A percentile compares a stretch with the other conserved stretches of the same genome.
These are phyloP conservation scores for Schizopygopsis pylzovi DNA, from an alignment of 2,797 vertebrate species.

Conservation along the genomic window DNA sequence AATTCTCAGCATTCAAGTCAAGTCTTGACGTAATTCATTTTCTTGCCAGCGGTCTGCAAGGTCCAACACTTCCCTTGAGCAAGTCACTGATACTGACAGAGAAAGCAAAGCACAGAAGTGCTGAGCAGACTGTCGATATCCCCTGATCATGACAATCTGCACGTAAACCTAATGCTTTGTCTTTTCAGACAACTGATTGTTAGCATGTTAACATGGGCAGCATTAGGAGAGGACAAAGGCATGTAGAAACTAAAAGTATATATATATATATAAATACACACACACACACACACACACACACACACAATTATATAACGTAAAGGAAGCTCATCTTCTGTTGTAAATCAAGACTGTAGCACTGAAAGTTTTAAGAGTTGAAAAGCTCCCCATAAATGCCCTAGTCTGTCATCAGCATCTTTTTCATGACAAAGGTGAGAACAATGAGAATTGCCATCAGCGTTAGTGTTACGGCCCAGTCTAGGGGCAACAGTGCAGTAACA, in stretches of 20 bases:
- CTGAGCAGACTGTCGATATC: conserved; percentile 60
- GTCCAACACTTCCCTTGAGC: conserved; percentile 29
- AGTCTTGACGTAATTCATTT: conserved; percentile 38
- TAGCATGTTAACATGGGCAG: conserved; percentile 50
- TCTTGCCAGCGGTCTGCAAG: conserved; percentile 24
- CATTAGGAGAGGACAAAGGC: conserved; percentile 55
- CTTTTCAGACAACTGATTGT: conserved; percentile 64
- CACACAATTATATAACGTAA: neutral
- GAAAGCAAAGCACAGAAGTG: conserved; percentile 43
- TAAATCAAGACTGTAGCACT: conserved; percentile 53
- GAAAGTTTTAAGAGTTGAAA: conserved; percentile 6
- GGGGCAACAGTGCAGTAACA: too few species aligned
- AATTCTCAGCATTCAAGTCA: conserved; percentile 44
- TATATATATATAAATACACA: too few species aligned
- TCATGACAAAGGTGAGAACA: conserved; percentile 13
- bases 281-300: too few species aligned
- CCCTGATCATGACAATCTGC: conserved; percentile 63
- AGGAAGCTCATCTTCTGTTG: conserved; percentile 60
- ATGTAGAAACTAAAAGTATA: conserved; percentile 44
- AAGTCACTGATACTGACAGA: conserved; percentile 37
- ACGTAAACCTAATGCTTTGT: conserved; percentile 63
- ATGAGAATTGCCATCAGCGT: conserved; percentile 24
- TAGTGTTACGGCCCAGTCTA: neutral
- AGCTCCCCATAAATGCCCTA: neutral
- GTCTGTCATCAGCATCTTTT: conserved; percentile 12